phyloP scores from a whole-genome alignment of 2,113 vertebrate species.

The Trinectes maculatus region DNA sequence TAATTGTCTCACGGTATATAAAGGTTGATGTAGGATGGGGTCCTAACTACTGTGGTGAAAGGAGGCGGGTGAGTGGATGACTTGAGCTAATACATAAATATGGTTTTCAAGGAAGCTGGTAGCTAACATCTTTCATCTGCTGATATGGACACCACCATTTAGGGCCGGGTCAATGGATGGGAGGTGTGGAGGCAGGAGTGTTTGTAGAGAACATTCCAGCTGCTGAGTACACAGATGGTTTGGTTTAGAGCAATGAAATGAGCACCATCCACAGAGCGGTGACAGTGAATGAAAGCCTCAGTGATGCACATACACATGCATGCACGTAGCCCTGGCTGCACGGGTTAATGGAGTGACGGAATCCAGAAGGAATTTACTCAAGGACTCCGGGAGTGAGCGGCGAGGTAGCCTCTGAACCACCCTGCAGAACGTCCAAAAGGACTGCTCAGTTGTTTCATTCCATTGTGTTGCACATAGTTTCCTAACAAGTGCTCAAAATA shows the following conservation, averaged over 20 bases:
- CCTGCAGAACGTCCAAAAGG: slow-evolving; percentile 45
- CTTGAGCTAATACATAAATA: slow-evolving; percentile 46
- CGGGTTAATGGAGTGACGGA: slow-evolving; percentile 74
- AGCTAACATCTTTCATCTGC: slow-evolving; percentile 73
- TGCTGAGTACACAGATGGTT: slow-evolving; percentile 75
- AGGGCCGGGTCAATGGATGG: slow-evolving; percentile 67
- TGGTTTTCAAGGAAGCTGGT: slow-evolving; percentile 59
- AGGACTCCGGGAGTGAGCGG: slow-evolving; percentile 65
- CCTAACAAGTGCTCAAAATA: slow-evolving; percentile 8
- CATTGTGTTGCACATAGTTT: neutral
- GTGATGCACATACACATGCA: slow-evolving; percentile 52
- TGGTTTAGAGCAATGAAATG: slow-evolving; percentile 77
- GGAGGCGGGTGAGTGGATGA: slow-evolving; percentile 29
- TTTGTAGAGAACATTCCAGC: slow-evolving; percentile 65
- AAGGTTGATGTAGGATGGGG: slow-evolving; percentile 36
- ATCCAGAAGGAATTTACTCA: slow-evolving; percentile 76
- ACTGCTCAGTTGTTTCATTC: slow-evolving; percentile 14
- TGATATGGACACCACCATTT: slow-evolving; percentile 72
- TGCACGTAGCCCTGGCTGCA: slow-evolving; percentile 33
- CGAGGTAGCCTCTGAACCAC: slow-evolving; percentile 67
- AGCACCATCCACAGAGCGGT: slow-evolving; percentile 73
- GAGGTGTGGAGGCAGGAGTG: slow-evolving; percentile 55
- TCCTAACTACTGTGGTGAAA: neutral
- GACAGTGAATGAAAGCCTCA: slow-evolving; percentile 72
- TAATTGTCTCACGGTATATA: too few relatives aligned